Evolutionary conservation across 2,888 invertebrate species (phyloP).

Genomic region (Macrosiphum euphorbiae): DNA sequence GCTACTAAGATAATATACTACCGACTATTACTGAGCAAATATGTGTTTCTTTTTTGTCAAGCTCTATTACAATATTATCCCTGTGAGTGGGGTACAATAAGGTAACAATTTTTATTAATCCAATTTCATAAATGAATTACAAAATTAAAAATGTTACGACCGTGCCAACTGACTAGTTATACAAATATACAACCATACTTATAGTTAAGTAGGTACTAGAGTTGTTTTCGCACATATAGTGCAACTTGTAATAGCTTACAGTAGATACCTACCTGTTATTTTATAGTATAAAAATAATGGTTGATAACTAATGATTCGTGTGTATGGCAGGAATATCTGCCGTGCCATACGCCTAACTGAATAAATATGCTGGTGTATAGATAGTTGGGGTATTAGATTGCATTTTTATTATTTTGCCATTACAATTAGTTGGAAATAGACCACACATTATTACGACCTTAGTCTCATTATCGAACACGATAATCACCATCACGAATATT

Average conservation of each 20-base stretch:
- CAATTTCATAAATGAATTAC: background rate
- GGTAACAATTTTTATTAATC: background rate
- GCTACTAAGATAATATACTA: background rate
- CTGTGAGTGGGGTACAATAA: background rate
- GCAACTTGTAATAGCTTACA: background rate
- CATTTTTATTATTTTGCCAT: slow-evolving; percentile 7
- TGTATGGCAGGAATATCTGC: background rate
- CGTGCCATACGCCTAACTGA: background rate
- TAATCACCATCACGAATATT: slow-evolving; percentile 36
- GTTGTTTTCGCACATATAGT: background rate
- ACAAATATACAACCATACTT: background rate
- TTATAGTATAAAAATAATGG: background rate
- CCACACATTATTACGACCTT: background rate
- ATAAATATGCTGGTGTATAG: background rate
- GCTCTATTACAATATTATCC: background rate
- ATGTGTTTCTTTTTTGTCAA: background rate
- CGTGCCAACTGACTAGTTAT: background rate
- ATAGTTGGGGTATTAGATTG: slow-evolving; percentile 5
- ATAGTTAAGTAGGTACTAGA: background rate
- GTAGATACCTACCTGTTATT: background rate
- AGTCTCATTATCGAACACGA: slow-evolving; percentile 30
- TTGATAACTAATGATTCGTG: background rate
- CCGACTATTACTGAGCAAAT: background rate
- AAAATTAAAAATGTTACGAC: background rate
- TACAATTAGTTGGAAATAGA: background rate